Evolutionary conservation across 1,140 invertebrate genomes (phyloP).

Genomic region (Drosophila mayri): DNA sequence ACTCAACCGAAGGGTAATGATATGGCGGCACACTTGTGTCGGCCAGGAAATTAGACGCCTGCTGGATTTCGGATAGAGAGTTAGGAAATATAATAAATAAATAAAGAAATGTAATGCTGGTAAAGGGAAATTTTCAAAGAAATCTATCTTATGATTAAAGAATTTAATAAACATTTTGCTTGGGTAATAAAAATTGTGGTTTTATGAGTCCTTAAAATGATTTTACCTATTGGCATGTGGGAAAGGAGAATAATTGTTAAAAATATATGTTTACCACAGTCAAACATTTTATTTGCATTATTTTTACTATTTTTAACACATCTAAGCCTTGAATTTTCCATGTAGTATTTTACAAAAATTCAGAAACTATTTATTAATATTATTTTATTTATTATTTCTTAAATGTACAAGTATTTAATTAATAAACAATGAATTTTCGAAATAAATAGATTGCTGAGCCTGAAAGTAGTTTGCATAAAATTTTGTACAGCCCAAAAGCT

Average conservation of each 20-base stretch:
- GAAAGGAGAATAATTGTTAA: not conserved
- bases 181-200: not conserved
- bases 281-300: too few relatives aligned
- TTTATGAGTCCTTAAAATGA: not conserved
- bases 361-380: not conserved
- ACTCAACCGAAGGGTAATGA: not conserved
- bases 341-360: not conserved
- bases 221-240: not conserved
- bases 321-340: not conserved
- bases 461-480: constrained; percentile 7
- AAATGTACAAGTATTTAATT: not conserved
- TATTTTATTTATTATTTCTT: not conserved
- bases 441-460: not conserved
- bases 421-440: too few relatives aligned
- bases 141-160: not conserved
- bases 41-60: constrained; percentile 24
- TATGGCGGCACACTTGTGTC: constrained; percentile 3
- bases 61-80: constrained; percentile 2
- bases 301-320: not conserved
- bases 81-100: constrained; percentile 6
- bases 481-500: not conserved
- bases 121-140: not conserved
- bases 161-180: constrained; percentile 2
- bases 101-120: not conserved
- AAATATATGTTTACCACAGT: too few relatives aligned